Base-by-base conservation (phyloP, 2,888 invertebrate species). In the Muscina levida region DNA sequence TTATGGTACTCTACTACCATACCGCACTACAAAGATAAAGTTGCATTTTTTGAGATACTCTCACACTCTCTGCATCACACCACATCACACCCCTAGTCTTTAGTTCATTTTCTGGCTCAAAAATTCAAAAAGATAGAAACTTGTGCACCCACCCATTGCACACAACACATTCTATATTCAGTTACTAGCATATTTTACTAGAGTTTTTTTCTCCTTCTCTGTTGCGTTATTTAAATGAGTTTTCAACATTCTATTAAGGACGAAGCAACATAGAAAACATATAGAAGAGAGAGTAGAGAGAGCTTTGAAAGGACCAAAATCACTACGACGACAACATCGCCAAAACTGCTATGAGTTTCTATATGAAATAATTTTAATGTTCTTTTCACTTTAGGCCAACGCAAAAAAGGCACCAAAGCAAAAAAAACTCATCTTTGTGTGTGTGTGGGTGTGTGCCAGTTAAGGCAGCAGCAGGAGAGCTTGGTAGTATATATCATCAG, bases 231-330 rank as follows among this genome's bases (percentile, higher is more conserved):
- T 77, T 77, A 77, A 81, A 81, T 81, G 81, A 81, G 77, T 81
- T 77, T 81, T 72, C 81, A 81, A 81, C 81, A 77, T 81, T 71
- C 81, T 81, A 77, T 77, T 75, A 67, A 11, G 53, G 31, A 31
- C 31, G 4, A 31, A 31, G 31, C 4, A n/a, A 31, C 8, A 31
- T 31, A 31, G 31, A n/a, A n/a, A n/a, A n/a, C n/a, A n/a, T n/a
- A n/a, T n/a, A n/a, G n/a, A n/a, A 46, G 42, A 65, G 31, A 71
- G 15, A 71, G 57, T 44, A 74, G 19, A 48, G 59, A 42, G 46
- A 68, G 56, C 15, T 56, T 8, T 26, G 26, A n/a, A n/a, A n/a
- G n/a, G 3, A 31, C 31, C 8, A 31, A 31, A 31, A 31, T 31
- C 31, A 26, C 66, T 44, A 11, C 24, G 31, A 72, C 59, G 67